Evolutionary conservation across 2,888 invertebrate genomes (phyloP).

Genomic region (Troglohyphantes excavatus): DNA sequence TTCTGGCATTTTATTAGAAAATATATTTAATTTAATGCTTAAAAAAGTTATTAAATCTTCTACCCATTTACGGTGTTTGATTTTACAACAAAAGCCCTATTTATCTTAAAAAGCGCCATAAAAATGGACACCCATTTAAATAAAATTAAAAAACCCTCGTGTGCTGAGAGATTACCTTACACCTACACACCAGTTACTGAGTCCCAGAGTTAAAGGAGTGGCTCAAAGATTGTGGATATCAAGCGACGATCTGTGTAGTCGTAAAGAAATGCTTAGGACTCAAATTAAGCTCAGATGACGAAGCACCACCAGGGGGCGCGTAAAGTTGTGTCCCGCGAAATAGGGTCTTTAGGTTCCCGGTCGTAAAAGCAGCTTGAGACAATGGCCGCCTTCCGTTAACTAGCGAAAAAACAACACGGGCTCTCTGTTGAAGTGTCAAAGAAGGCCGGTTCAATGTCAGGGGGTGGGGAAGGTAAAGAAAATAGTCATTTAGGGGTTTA

Average conservation of each 20-base stretch:
- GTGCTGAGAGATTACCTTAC: neutral
- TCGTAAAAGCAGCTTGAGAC: constrained; percentile 51
- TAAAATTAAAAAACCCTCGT: neutral
- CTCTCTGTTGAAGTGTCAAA: constrained; percentile 3
- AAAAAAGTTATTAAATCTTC: too few species aligned
- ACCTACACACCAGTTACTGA: neutral
- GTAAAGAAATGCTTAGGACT: constrained; percentile 63
- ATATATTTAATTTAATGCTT: too few species aligned
- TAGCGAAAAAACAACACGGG: constrained; percentile 21
- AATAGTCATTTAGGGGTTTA: constrained; percentile 45
- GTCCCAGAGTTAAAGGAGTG: neutral
- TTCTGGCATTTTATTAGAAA: too few species aligned
- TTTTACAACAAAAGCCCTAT: neutral
- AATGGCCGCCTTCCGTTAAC: constrained; percentile 43
- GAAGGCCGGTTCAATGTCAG: neutral
- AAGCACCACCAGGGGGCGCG: constrained; percentile 48
- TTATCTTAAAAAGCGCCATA: neutral
- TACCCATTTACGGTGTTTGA: too few species aligned
- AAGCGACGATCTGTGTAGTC: constrained; percentile 44
- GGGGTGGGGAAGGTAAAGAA: neutral
- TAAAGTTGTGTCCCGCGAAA: constrained; percentile 57
- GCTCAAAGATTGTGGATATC: constrained; percentile 50
- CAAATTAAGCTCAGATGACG: constrained; percentile 64
- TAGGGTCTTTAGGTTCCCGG: constrained; percentile 59
- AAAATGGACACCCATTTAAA: neutral